These are phyloP conservation scores for Cotesia typhae DNA, from an alignment of 1,140 invertebrate species.

Conservation along the genomic window DNA sequence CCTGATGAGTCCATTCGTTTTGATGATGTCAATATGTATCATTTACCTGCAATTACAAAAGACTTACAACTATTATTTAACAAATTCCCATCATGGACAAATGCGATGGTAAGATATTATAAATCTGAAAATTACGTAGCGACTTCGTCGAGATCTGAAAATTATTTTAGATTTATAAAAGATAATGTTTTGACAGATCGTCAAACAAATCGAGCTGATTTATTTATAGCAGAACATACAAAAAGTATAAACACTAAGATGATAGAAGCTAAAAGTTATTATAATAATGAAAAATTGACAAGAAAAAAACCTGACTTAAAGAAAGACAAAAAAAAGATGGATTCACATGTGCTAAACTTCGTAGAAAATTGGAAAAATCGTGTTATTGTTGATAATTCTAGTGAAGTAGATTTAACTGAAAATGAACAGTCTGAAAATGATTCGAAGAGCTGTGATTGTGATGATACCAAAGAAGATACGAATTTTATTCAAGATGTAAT, in stretches of 20 bases:
- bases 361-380: background rate
- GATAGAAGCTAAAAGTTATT: background rate
- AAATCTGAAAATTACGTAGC: background rate
- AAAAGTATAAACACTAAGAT: background rate
- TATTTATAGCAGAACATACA: background rate
- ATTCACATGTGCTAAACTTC: background rate
- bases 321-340: background rate
- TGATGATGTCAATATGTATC: background rate
- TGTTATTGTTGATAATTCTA: background rate
- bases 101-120: background rate
- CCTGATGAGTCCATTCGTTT: background rate
- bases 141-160: slow-evolving; percentile 3
- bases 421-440: background rate
- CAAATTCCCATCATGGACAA: background rate
- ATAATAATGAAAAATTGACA: background rate
- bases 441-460: background rate
- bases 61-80: background rate
- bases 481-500: no score
- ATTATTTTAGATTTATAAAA: background rate
- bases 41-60: background rate
- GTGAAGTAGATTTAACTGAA: background rate
- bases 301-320: background rate
- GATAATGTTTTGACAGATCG: background rate
- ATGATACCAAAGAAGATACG: background rate
- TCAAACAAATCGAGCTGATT: background rate